Evolutionary conservation across 2,113 vertebrate species (phyloP), one percentile per base, ranked within the genome.

Genomic region (Cyphomyrus discorhynchus): DNA sequence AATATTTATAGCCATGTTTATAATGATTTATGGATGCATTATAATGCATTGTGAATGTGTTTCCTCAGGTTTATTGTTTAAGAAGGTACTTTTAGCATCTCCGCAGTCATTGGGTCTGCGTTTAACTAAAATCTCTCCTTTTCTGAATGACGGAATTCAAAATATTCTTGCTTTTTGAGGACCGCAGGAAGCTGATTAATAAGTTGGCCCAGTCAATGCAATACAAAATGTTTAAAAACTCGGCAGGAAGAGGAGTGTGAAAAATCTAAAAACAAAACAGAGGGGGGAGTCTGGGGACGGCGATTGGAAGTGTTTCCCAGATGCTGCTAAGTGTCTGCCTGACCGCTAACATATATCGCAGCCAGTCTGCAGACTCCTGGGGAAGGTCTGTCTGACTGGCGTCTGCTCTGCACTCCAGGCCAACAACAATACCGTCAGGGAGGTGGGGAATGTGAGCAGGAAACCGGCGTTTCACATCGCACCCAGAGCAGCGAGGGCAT

Each of bases 381-480:
- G 46, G 88, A 88, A 58, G 47, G 90, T 56, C 88, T 89, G 87
- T 86, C 91, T 91, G 90, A 88, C 91, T 90, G 82, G 87, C 82
- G 84, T 87, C 87, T 91, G 74, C 87, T 62, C 89, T 89, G 85
- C 88, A 49, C 62, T 92, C 90, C 86, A 62, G 88, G 92, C 93
- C 94, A 95, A 93, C 91, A 94, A 94, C 89, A 95, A 94, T 94
- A 95, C 87, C 86, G 92, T 19, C 52, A 2, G 88, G 92, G 93
- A 93, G 93, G 91, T 90, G 87, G 92, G 90, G 94, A 92, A 93
- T 93, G 92, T 90, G 91, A 35, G 92, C 94, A 95, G 95, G 94
- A 95, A 94, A 91, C 90, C 90, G 88, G 89, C 66, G 66, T 92
- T 93, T 93, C 85, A 89, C 92, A 91, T 92, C 35, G 11, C 13